Evolutionary conservation across 2,113 vertebrate genomes (phyloP), one percentile per base, ranked within the genome.

Genomic region (Caloenas nicobarica): DNA sequence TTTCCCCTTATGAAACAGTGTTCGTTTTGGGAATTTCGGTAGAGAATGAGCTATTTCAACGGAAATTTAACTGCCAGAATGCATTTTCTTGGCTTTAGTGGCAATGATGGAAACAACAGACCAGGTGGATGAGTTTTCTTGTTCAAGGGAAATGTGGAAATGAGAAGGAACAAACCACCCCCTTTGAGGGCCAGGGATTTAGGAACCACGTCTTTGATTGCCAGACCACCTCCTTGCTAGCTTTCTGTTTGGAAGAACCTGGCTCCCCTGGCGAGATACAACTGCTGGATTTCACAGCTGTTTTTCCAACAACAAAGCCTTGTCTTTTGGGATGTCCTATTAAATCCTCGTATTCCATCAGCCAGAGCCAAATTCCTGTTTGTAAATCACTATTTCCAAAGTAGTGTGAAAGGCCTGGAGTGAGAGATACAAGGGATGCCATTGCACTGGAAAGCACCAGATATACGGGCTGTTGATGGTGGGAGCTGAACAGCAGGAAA

Each of bases 261-360:
- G 46, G 51, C 29, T 94, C 33, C 28, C 33, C 33, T 46, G 34
- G 69, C 58, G 44, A 62, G 76, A 94, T 56, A 83, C 64, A 93
- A 82, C 71, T 91, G 88, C 69, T 73, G 60, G 36, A 91, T 89
- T 89, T 86, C 58, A 88, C 58, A 91, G 74, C n/a, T 91, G 62
- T 29, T 87, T 88, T 89, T 90, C 85, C 90, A 93, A 46, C 44
- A 89, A 60, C 25, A 17, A 19, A 50, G 16, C 9, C 21, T 84
- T 19, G 24, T 66, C 85, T 78, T 93, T 83, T 74, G 79, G 60
- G 64, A 90, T 65, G 25, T 68, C 68, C 34, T 33, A 78, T 19
- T 51, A 80, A 53, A 95, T 42, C 9, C 53, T 78, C 48, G 68
- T 24, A 62, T 93, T 94, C 72, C 79, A 88, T 31, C 68, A 91